Evolutionary conservation across 2,888 invertebrate genomes (phyloP), one percentile per base, ranked within the genome.

Genomic region (Pinctada fucata): DNA sequence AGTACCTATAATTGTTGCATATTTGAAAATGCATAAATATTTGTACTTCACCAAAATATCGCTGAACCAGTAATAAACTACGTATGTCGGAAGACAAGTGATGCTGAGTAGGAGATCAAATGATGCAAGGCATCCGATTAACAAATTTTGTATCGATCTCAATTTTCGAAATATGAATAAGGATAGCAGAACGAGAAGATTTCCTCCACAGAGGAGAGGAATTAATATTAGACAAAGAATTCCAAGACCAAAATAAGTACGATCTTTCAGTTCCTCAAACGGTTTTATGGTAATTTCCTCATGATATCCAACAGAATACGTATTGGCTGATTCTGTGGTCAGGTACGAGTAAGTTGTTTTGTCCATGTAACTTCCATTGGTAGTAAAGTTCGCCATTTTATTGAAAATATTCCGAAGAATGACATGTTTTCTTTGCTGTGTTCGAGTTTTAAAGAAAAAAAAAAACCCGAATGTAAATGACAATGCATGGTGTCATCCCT

Each of bases 21-120:
- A 84, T 75, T 82, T 79, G 2, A 82, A 63, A 47, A 86, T 72
- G 74, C 86, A 86, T 3, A 80, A 65, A 31, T 70, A 79, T 8
- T 83, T 84, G 68, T 75, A 72, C 16, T 75, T 64, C 0, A 52
- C 64, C 6, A 66, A 31, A 16, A 72, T n/a, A 2, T 50, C 70
- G n/a, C 67, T 49, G 3, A 77, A 51, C n/a, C n/a, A n/a, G 67
- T 85, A 85, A 69, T 80, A 82, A 10, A 79, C 45, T 2, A 75
- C 72, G 66, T 85, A 85, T 3, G 85, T 16, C 1, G 85, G 86
- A 10, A 83, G 75, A 3, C 80, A 76, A 6, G 82, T 13, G 50
- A 80, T n/a, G 6, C 83, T 84, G 10, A 86, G 80, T 31, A 84
- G 51, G 2, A 84, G 71, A 72, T 86, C 85, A 0, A 84, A 79